These are phyloP conservation scores for Metacarcinus magister DNA, from an alignment of 2,888 invertebrate genomes.

Conservation along the genomic window DNA sequence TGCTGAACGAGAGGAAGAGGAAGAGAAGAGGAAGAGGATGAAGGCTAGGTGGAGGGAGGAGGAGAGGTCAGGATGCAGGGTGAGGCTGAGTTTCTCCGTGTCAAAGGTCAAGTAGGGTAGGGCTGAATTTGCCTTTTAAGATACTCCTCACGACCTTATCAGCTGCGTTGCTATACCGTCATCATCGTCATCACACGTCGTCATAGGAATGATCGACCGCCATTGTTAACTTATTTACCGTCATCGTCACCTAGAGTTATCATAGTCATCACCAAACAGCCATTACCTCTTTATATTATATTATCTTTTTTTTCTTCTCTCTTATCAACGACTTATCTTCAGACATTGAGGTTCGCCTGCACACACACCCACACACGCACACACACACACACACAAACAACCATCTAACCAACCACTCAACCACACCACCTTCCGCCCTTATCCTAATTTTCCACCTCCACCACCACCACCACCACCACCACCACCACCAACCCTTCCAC, in stretches of 20 bases:
- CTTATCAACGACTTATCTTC: background rate
- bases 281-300: background rate
- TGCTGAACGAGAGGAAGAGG: background rate
- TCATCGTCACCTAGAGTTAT: conserved; percentile 27
- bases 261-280: background rate
- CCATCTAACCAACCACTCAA: background rate
- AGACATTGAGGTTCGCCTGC: background rate
- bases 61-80: background rate
- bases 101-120: background rate
- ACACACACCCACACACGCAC: background rate
- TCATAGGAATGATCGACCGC: background rate
- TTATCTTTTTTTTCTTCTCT: background rate
- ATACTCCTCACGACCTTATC: conserved; percentile 7
- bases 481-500: conserved; percentile 55
- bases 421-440: conserved; percentile 21
- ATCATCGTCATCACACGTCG: background rate
- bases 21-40: background rate
- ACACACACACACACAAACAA: too few species aligned
- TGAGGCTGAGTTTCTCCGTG: background rate
- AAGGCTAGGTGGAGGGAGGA: background rate
- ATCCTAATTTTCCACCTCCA: conserved; percentile 3
- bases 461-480: conserved; percentile 12
- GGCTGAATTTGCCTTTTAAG: background rate
- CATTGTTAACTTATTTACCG: background rate
- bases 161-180: background rate